Evolutionary conservation across 2,888 invertebrate species (phyloP).

Genomic region (Cantharis nigra): DNA sequence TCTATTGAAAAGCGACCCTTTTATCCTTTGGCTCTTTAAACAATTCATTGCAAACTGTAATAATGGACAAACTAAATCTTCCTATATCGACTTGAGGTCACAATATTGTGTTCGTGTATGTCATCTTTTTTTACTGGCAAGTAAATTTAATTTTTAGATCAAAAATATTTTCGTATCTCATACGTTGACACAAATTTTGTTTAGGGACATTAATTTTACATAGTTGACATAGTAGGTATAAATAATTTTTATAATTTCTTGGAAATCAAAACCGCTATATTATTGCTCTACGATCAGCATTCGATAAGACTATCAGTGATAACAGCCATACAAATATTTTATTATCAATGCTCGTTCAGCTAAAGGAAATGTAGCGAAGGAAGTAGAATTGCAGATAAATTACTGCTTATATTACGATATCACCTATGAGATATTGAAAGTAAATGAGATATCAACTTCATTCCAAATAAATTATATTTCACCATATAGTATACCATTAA

Average conservation of each 20-base stretch:
- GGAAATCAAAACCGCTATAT: slow-evolving; percentile 11
- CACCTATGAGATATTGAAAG: background rate
- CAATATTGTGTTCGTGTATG: background rate
- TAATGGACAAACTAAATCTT: slow-evolving; percentile 4
- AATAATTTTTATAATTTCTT: slow-evolving; percentile 13
- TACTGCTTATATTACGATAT: slow-evolving; percentile 7
- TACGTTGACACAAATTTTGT: background rate
- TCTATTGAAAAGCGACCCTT: slow-evolving; percentile 9
- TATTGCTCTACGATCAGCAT: slow-evolving; percentile 14
- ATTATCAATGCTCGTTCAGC: slow-evolving; percentile 34
- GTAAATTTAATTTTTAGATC: background rate
- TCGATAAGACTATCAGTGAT: slow-evolving; percentile 35
- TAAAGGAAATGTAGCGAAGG: slow-evolving; percentile 35
- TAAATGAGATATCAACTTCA: background rate
- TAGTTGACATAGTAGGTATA: background rate
- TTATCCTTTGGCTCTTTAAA: slow-evolving; percentile 12
- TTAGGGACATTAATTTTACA: background rate
- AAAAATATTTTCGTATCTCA: background rate
- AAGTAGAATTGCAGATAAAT: slow-evolving; percentile 32
- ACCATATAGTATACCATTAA: background rate
- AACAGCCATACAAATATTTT: slow-evolving; percentile 35
- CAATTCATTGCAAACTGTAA: slow-evolving; percentile 9
- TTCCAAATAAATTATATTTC: background rate
- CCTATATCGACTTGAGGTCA: background rate
- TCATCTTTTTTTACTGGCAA: background rate